Evolutionary conservation across 2,888 invertebrate genomes (phyloP).

Genomic region (Pyrocoelia pectoralis): DNA sequence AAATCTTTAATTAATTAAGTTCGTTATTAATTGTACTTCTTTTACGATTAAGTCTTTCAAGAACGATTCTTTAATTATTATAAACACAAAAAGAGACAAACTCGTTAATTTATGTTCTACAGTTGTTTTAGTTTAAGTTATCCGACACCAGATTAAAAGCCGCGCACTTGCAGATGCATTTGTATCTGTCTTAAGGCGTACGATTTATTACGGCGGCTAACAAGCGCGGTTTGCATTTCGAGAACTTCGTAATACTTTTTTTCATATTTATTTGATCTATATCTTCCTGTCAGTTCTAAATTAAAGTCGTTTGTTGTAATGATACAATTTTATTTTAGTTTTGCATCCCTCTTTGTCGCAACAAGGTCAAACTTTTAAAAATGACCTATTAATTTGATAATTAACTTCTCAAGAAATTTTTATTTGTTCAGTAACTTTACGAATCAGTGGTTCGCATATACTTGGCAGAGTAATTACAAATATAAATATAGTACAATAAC

Average conservation of each 20-base stretch:
- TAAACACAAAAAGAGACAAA: constrained; percentile 18
- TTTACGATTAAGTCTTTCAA: neutral
- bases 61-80: constrained; percentile 15
- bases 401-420: too few relatives aligned
- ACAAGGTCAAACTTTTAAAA: neutral
- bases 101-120: constrained; percentile 32
- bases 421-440: too few relatives aligned
- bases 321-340: constrained; percentile 12
- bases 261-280: constrained; percentile 34
- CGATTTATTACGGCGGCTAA: constrained; percentile 40
- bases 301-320: constrained; percentile 24
- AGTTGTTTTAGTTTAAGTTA: constrained; percentile 35
- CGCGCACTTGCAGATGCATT: constrained; percentile 39
- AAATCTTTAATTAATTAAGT: constrained; percentile 8
- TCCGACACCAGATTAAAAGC: constrained; percentile 34
- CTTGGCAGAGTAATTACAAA: too few relatives aligned
- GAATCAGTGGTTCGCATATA: too few relatives aligned
- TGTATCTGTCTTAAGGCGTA: constrained; percentile 37
- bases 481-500: too few relatives aligned
- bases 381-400: neutral
- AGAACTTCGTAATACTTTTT: constrained; percentile 32
- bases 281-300: constrained; percentile 35
- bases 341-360: neutral
- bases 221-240: constrained; percentile 36
- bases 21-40: neutral